Percentiles rank a stretch among this genome's conserved stretches.
These are phyloP conservation scores for Tiphia femorata DNA, from an alignment of 2,888 invertebrate species.

Conservation along the genomic window DNA sequence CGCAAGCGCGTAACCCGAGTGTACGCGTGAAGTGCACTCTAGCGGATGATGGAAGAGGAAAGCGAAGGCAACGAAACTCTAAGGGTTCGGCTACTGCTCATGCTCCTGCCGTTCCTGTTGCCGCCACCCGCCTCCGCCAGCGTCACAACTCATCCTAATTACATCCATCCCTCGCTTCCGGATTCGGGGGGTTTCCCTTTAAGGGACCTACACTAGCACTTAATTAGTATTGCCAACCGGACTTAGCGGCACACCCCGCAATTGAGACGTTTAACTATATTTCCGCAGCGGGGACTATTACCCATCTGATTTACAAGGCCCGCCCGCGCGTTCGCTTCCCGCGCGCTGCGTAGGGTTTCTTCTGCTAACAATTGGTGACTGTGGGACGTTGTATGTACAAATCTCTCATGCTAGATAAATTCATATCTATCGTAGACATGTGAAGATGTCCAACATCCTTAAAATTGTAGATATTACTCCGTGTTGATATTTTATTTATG, in stretches of 20 bases:
- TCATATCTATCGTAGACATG: no score
- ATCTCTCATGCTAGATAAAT: no score
- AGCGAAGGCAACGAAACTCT: conserved; percentile 3
- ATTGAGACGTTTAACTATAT: conserved; percentile 58
- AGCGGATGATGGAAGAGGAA: no score
- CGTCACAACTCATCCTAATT: conserved; percentile 64
- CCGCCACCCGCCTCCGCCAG: conserved; percentile 40
- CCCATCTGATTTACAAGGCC: conserved; percentile 38
- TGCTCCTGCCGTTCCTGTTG: neutral
- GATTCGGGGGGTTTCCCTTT: conserved; percentile 52
- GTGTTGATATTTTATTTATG: no score
- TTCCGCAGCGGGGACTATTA: conserved; percentile 50
- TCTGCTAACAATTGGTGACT: no score
- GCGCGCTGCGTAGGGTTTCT: neutral
- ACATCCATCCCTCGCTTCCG: conserved; percentile 63
- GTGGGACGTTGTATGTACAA: no score
- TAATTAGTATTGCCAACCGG: conserved; percentile 63
- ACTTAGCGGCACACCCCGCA: conserved; percentile 46
- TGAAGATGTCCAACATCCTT: no score
- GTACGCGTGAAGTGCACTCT: conserved; percentile 16
- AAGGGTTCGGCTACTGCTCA: neutral
- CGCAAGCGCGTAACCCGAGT: conserved; percentile 16
- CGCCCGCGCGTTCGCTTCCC: neutral
- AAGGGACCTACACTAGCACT: conserved; percentile 53
- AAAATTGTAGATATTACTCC: no score